Conservation (phyloP, 2,113 vertebrate species). For the Bubo scandiacus region DNA sequence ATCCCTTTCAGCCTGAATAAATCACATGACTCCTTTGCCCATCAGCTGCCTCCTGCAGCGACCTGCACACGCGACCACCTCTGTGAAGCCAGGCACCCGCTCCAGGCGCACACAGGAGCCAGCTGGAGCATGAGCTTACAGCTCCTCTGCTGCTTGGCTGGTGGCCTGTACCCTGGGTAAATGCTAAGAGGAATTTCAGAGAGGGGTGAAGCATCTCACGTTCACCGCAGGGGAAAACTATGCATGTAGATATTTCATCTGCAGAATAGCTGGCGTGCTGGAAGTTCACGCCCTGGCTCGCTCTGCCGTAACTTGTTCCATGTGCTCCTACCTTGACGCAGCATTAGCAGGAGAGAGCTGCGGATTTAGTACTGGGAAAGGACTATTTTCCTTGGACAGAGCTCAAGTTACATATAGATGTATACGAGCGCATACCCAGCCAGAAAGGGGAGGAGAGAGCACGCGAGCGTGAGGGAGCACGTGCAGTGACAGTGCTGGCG, state of each 20-base stretch:
- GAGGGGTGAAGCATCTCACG: rapidly evolving
- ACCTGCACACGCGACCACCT: neutral
- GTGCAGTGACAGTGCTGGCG: neutral
- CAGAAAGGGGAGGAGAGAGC: neutral
- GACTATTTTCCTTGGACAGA: neutral
- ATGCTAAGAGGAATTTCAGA: neutral
- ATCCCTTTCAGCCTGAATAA: neutral
- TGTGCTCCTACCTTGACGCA: neutral
- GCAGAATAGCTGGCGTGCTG: neutral
- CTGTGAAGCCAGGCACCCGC: neutral
- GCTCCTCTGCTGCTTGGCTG: neutral
- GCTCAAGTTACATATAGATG: neutral
- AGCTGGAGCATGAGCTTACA: neutral
- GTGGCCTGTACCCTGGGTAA: neutral
- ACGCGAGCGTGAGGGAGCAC: rapidly evolving
- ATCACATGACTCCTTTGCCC: neutral
- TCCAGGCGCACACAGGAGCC: rapidly evolving
- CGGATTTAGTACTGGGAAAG: neutral
- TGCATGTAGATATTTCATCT: neutral
- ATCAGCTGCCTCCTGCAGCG: neutral
- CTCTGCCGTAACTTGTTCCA: neutral
- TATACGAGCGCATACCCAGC: neutral
- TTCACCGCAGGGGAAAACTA: neutral
- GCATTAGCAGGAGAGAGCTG: neutral
- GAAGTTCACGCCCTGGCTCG: rapidly evolving